Conservation (phyloP, 2,888 invertebrate genomes). For the Diogma glabrata region DNA sequence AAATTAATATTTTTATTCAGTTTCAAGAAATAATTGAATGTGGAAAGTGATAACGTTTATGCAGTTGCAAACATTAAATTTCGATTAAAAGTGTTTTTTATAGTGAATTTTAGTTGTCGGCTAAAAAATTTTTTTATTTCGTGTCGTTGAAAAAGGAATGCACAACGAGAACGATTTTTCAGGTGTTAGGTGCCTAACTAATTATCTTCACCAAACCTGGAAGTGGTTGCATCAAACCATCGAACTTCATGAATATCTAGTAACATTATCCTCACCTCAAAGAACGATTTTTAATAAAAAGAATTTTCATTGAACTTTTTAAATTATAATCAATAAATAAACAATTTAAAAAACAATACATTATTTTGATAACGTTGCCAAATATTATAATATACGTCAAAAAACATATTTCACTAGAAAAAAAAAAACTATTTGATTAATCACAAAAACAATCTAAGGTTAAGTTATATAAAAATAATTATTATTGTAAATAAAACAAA, state of each 20-base stretch:
- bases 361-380: too few relatives aligned
- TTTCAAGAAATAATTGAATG: too few relatives aligned
- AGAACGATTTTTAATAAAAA: constrained; percentile 22
- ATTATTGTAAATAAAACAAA: not conserved
- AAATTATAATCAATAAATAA: not conserved
- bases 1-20: too few relatives aligned
- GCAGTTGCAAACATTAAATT: too few relatives aligned
- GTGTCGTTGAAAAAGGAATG: constrained; percentile 38
- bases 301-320: constrained; percentile 34
- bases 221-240: constrained; percentile 91
- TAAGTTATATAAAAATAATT: too few relatives aligned
- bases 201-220: constrained; percentile 83
- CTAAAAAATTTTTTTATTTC: too few relatives aligned
- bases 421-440: not conserved
- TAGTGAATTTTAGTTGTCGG: too few relatives aligned
- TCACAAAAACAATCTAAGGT: too few relatives aligned
- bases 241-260: constrained; percentile 75
- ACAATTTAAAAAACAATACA: not conserved
- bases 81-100: too few relatives aligned
- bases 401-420: too few relatives aligned
- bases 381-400: too few relatives aligned
- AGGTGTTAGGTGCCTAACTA: constrained; percentile 80
- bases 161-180: constrained; percentile 40
- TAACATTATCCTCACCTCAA: constrained; percentile 65
- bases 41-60: too few relatives aligned